phyloP scores from a whole-genome alignment of 1,140 invertebrate species.

The Drosophila yakuba region DNA sequence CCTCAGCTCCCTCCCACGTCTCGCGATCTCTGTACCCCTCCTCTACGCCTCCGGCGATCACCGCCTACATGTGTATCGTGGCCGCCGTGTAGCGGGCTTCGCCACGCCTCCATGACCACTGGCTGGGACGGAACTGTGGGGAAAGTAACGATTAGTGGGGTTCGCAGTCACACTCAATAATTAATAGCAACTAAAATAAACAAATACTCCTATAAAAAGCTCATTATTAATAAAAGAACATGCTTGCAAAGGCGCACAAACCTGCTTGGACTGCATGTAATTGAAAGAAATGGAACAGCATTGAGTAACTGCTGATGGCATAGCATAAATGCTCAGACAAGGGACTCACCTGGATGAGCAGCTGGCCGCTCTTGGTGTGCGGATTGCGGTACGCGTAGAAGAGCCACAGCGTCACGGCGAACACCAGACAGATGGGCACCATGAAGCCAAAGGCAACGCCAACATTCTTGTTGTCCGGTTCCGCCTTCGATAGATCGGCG shows the following conservation, averaged over 20 bases:
- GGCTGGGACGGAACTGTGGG: conserved; percentile 95
- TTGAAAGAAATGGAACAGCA: conserved; percentile 28
- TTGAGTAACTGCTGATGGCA: background rate
- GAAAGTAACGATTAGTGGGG: background rate
- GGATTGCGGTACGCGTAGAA: conserved; percentile 98
- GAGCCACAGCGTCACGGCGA: conserved; percentile 89
- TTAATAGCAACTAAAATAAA: background rate
- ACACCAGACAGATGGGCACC: conserved; percentile 79
- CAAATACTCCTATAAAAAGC: too few species aligned
- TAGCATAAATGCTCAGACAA: background rate
- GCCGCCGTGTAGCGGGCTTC: conserved; percentile 96
- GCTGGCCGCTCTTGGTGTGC: conserved; percentile 96
- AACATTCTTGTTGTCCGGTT: conserved; percentile 64
- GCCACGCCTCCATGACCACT: conserved; percentile 95
- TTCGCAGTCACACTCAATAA: too few species aligned
- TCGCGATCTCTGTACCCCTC: conserved; percentile 31
- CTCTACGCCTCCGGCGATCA: conserved; percentile 21
- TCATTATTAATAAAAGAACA: background rate
- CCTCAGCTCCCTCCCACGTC: conserved; percentile 27
- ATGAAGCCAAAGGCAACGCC: conserved; percentile 78
- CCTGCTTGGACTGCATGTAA: conserved; percentile 84
- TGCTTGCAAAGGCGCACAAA: conserved; percentile 47
- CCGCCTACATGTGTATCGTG: conserved; percentile 94
- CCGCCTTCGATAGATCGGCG: conserved; percentile 35
- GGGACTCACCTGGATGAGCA: conserved; percentile 95